These are phyloP conservation scores for Rhagologus leucostigma DNA, from an alignment of 2,113 vertebrate genomes.

Conservation along the genomic window DNA sequence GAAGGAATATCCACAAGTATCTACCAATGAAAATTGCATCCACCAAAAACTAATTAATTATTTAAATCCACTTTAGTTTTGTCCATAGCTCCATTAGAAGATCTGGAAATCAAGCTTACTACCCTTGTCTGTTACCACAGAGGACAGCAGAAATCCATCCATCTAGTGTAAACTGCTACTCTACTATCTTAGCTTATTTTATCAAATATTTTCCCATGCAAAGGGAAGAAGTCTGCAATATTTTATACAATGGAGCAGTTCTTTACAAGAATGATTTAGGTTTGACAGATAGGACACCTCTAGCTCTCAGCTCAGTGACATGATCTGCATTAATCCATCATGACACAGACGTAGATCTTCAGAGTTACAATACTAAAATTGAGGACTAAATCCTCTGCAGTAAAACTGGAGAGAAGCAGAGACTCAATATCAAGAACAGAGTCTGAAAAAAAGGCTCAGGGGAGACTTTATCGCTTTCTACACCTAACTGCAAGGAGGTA, in stretches of 20 bases:
- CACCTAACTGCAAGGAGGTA: background rate
- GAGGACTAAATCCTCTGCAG: background rate
- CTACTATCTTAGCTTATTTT: background rate
- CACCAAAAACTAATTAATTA: background rate
- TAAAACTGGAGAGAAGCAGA: background rate
- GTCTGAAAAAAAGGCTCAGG: background rate
- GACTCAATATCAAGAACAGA: background rate
- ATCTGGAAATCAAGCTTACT: background rate
- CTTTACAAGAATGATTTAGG: background rate
- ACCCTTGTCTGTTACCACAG: background rate
- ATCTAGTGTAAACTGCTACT: background rate
- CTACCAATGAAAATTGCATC: background rate
- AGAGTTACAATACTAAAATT: background rate
- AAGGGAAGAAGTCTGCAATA: background rate
- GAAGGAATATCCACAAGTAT: background rate
- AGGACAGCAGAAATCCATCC: background rate
- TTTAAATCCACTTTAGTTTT: background rate
- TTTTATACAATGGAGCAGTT: background rate
- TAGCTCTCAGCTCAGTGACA: background rate
- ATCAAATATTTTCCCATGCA: background rate
- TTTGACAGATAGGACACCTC: background rate
- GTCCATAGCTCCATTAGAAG: background rate
- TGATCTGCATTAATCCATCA: background rate
- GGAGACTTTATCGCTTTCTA: background rate
- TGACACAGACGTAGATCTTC: background rate